Evolutionary conservation across 2,888 invertebrate genomes (phyloP).

Genomic region (Drosophila incognita): DNA sequence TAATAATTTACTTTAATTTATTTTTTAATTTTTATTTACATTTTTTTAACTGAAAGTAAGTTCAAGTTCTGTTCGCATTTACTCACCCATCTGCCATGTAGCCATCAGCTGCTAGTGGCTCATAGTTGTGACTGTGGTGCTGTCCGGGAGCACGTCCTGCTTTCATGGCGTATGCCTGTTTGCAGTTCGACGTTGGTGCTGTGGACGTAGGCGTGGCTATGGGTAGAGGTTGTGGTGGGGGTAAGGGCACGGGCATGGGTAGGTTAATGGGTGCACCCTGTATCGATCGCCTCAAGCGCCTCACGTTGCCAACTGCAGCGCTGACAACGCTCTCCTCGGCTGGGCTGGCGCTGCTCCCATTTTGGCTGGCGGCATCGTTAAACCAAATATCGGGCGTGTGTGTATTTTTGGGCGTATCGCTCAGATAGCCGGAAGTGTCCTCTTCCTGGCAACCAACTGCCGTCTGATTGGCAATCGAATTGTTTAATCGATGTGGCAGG

Average conservation of each 20-base stretch:
- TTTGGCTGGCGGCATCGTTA: constrained; percentile 81
- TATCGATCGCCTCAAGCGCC: constrained; percentile 74
- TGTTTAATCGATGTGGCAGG: constrained; percentile 76
- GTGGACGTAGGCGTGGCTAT: constrained; percentile 7
- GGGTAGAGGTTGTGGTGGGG: constrained; percentile 9
- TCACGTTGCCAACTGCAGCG: constrained; percentile 30
- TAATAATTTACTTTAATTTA: too few relatives aligned
- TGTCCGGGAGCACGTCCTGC: constrained; percentile 56
- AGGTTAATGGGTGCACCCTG: constrained; percentile 42
- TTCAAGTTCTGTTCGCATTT: background rate
- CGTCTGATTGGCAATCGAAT: constrained; percentile 61
- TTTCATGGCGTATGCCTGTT: constrained; percentile 66
- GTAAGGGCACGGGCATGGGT: constrained; percentile 23
- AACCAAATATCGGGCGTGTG: constrained; percentile 86
- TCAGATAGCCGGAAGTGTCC: constrained; percentile 93
- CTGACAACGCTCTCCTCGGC: constrained; percentile 43
- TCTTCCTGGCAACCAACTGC: constrained; percentile 87
- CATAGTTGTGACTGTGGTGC: constrained; percentile 51
- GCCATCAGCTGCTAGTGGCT: constrained; percentile 68
- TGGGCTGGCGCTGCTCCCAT: constrained; percentile 72
- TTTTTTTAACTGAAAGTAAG: background rate
- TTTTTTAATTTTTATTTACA: background rate
- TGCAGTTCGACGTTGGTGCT: constrained; percentile 21
- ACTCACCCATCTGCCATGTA: constrained; percentile 72
- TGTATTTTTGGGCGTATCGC: constrained; percentile 88